Base-by-base conservation (phyloP, 2,113 vertebrate genomes). In the Gobiocypris rarus region DNA sequence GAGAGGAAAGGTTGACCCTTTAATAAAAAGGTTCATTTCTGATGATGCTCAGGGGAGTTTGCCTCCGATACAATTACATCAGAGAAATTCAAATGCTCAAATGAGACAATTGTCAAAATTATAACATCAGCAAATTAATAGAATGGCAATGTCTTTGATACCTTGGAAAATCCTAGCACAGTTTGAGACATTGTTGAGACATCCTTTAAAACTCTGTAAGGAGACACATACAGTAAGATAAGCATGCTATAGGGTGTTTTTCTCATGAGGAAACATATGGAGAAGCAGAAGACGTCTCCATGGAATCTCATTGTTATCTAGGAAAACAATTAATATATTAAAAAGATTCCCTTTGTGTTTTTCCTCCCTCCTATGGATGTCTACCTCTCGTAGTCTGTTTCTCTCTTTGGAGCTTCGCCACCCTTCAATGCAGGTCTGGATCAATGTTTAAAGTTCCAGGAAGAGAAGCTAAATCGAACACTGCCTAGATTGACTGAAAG, bases 361-460 rank as follows among this genome's bases (percentile, higher is more conserved):
- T 54, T 54, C 17, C 28, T 4, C 14, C 17, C 19, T 56, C 13
- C 9, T 71, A 14, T 59, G 38, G n/a, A 45, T 48, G 17, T 78
- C n/a, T 61, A 78, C 56, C 22, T 59, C n/a, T 38, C 17, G 70
- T 28, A 41, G 38, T 74, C 34, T 9, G 52, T 5, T 74, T 59
- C 31, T 54, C 50, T 76, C 8, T 45, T 50, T 80, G 59, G 77
- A 8, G 9, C 41, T 11, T 45, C 31, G 15, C 59, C 24, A 19
- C 9, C 26, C n/a, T 7, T 31, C 59, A 80, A 61, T 9, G 15
- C 7, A 43, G 8, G 54, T 26, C 75, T 11, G 15, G 19, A 65
- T 80, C 24, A 67, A 34, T 80, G 77, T 50, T 80, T 80, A 48
- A 34, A 26, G 41, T 80, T 67, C 43, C 24, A 80, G 26, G 59